Conservation (phyloP, 1,140 invertebrate species). For the Hestina assimilis region DNA sequence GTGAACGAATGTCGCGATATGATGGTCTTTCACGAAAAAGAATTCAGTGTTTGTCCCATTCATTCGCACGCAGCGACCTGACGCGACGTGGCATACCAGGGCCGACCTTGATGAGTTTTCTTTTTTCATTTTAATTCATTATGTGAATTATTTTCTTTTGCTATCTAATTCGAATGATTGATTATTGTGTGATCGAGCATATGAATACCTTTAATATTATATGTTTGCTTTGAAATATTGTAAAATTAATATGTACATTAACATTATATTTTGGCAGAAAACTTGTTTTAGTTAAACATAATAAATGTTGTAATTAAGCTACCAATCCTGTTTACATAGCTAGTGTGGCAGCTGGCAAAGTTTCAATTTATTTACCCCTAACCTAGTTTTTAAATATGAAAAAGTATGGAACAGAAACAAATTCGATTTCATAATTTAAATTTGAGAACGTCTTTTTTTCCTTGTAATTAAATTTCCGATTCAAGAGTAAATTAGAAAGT, state of each 20-base stretch:
- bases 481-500: constrained; percentile 6
- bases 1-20: constrained; percentile 42
- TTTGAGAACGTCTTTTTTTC: constrained; percentile 19
- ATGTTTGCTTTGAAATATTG: background rate
- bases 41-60: constrained; percentile 55
- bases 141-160: background rate
- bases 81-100: constrained; percentile 36
- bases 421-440: constrained; percentile 27
- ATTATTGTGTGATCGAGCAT: background rate
- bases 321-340: constrained; percentile 25
- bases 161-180: background rate
- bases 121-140: background rate
- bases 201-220: too few species aligned
- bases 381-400: constrained; percentile 30
- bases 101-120: constrained; percentile 33
- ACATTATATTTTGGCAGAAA: constrained; percentile 20
- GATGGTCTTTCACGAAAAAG: constrained; percentile 66
- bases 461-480: constrained; percentile 20
- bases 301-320: constrained; percentile 30
- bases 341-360: constrained; percentile 27
- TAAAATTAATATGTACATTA: background rate
- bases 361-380: constrained; percentile 33
- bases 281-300: constrained; percentile 23
- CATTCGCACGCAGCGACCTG: constrained; percentile 54
- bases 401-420: constrained; percentile 30